phyloP scores from a whole-genome alignment of 2,113 vertebrate genomes.

The Scophthalmus maximus region DNA sequence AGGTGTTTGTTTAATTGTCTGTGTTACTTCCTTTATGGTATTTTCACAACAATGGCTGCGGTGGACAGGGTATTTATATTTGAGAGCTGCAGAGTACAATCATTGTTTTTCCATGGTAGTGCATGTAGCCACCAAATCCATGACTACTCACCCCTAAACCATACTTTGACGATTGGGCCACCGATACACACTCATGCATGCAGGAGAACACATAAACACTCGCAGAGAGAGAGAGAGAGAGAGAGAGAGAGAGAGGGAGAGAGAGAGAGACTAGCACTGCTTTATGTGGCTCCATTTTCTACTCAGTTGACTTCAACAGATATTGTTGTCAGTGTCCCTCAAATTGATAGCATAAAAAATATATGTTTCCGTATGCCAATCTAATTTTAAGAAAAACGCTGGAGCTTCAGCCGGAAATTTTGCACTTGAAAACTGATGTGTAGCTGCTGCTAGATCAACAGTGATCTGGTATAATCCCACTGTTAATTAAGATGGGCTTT shows the following conservation, averaged over 20 bases:
- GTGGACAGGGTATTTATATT: conserved; percentile 59
- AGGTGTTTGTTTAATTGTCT: conserved; percentile 42
- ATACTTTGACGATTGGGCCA: conserved; percentile 66
- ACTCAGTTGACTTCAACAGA: conserved; percentile 51
- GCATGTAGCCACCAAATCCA: conserved; percentile 58
- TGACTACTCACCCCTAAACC: conserved; percentile 69
- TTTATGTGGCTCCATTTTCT: conserved; percentile 57
- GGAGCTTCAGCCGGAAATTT: conserved; percentile 10
- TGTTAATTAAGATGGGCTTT: conserved; percentile 68
- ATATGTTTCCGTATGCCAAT: conserved; percentile 8
- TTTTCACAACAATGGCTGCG: conserved; percentile 59
- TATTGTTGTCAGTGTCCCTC: conserved; percentile 58
- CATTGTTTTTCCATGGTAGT: conserved; percentile 34
- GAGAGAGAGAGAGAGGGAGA: conserved; percentile 34
- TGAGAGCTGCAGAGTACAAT: conserved; percentile 38
- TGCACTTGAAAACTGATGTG: conserved; percentile 34
- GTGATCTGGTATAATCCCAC: conserved; percentile 62
- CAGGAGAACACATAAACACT: conserved; percentile 61
- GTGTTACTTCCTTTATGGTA: conserved; percentile 56
- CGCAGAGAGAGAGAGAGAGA: conserved; percentile 28
- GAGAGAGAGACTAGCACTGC: conserved; percentile 29
- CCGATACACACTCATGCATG: conserved; percentile 67
- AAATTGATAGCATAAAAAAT: conserved; percentile 10
- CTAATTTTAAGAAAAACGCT: conserved; percentile 4
- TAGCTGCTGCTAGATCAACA: conserved; percentile 56